phyloP scores from a whole-genome alignment of 2,113 vertebrate species.

The Epinephelus moara region DNA sequence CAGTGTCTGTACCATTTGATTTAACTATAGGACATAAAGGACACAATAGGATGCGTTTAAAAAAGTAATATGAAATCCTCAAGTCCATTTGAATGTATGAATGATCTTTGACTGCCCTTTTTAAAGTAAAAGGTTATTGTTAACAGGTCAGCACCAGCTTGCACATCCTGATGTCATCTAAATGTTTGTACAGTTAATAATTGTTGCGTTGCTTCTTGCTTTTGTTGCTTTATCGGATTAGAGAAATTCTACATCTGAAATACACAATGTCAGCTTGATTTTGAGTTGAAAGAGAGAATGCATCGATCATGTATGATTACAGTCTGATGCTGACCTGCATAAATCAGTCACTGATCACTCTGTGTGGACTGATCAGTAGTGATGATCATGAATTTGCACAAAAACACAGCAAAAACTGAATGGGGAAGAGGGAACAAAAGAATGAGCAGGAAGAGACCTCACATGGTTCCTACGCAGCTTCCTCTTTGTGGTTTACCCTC shows the following conservation, averaged over 20 bases:
- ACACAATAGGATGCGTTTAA: neutral
- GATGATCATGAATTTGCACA: neutral
- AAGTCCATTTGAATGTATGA: neutral
- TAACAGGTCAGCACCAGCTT: neutral
- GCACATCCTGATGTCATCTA: neutral
- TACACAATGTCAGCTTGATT: neutral
- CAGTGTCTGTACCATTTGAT: neutral
- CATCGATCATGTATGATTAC: neutral
- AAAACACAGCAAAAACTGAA: neutral
- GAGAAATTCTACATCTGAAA: neutral
- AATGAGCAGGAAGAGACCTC: neutral
- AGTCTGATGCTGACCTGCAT: neutral
- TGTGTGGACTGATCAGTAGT: neutral
- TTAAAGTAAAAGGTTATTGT: neutral
- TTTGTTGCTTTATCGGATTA: no score
- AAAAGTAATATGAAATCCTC: neutral
- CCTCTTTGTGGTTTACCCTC: slow-evolving; percentile 8
- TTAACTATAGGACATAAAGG: neutral
- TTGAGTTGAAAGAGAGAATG: neutral
- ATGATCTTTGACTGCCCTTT: neutral
- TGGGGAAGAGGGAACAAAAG: neutral
- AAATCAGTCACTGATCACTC: neutral
- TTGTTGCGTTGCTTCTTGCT: neutral
- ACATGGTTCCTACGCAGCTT: neutral
- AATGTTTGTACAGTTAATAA: neutral